A percentile compares a stretch with the other conserved stretches of the same genome.
phyloP scores from a whole-genome alignment of 2,888 invertebrate species.

The Allygus modestus region DNA sequence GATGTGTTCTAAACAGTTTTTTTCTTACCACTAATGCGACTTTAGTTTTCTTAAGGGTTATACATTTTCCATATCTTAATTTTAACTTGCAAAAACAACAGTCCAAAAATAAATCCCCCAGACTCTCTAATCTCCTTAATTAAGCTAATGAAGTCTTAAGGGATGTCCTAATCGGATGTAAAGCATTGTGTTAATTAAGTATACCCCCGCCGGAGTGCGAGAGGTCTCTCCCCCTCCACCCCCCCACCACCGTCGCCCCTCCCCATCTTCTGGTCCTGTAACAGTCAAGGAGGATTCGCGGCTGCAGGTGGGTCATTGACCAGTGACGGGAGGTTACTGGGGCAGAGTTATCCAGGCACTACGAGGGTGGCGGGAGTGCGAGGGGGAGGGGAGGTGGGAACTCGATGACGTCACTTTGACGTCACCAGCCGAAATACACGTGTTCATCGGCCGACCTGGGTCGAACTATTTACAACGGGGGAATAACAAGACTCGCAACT shows the following conservation, averaged over 20 bases:
- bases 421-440: constrained; percentile 37
- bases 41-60: too few species aligned
- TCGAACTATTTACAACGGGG: neutral
- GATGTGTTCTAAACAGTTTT: too few species aligned
- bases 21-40: too few species aligned
- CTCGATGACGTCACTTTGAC: constrained; percentile 61
- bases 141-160: constrained; percentile 25
- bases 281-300: neutral
- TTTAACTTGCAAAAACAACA: neutral
- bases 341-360: constrained; percentile 11
- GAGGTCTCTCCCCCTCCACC: neutral
- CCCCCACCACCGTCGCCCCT: neutral
- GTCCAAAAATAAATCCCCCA: neutral
- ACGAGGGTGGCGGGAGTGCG: too few species aligned
- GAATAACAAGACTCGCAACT: too few species aligned
- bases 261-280: too few species aligned
- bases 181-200: constrained; percentile 34
- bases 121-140: constrained; percentile 14
- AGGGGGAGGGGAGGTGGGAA: constrained; percentile 58
- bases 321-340: constrained; percentile 44
- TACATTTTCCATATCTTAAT: neutral
- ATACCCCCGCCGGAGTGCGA: neutral
- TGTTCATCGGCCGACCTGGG: constrained; percentile 24
- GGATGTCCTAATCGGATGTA: constrained; percentile 37
- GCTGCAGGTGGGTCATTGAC: constrained; percentile 36